Evolutionary conservation across 2,113 vertebrate genomes (phyloP), one percentile per base, ranked within the genome.

Genomic region (Patagioenas fasciata): DNA sequence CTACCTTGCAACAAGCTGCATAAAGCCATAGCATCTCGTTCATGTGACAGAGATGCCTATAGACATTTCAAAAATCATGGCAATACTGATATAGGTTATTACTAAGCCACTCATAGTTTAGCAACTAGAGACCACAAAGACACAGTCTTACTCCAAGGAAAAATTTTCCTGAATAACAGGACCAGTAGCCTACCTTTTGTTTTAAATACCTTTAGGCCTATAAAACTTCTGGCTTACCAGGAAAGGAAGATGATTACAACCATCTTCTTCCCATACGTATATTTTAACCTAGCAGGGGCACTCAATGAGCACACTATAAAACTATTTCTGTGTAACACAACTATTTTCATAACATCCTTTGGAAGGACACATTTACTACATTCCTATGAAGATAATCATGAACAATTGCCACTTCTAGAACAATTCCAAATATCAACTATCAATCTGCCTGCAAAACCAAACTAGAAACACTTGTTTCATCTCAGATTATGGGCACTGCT

Each of bases 61-160:
- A 50, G 24, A 31, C 19, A 31, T 83, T 56, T 50, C 40, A 73
- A n/a, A 69, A 79, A 31, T 36, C 60, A 66, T 7, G 8, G 47
- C n/a, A 60, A 36, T 42, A 56, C 9, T 11, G 8, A 19, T 44
- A 26, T 3, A 54, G 0, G 0, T 18, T 65, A 60, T 19, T 61
- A n/a, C 34, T 23, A 61, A 38, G 34, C 62, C 24, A 73, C 15
- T 57, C 14, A 6, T 14, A 10, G 28, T 51, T 67, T 67, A 57
- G 34, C 32, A 83, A 13, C 16, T 51, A 44, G 16, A 83, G 48
- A 86, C 8, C 4, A 73, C 34, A 81, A 38, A 57, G 32, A 47
- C 1, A 1, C 44, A 70, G 42, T 25, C 51, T 73, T 42, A 77
- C 19, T 50, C 48, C 29, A 62, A 69, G 50, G 11, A 64, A 57